These are phyloP conservation scores for Notechis scutatus DNA, from an alignment of 2,113 vertebrate species.

Conservation along the genomic window DNA sequence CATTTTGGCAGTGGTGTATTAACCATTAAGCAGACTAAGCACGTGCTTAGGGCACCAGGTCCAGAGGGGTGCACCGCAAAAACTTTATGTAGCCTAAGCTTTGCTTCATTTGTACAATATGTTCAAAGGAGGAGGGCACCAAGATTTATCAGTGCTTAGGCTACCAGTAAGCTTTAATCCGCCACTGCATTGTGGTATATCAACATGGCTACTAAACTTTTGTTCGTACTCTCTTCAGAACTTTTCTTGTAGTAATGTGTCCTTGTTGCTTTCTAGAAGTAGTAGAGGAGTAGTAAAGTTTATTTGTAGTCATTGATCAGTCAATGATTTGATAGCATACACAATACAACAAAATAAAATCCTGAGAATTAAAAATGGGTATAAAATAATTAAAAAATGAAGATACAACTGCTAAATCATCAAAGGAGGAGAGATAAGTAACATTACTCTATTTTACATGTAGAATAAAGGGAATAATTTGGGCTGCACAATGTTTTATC, in stretches of 20 bases:
- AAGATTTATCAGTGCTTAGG: too few species aligned
- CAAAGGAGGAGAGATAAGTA: not conserved
- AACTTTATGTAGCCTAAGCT: too few species aligned
- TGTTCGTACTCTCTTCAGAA: not conserved
- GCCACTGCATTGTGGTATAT: not conserved
- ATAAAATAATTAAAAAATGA: not conserved
- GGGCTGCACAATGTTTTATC: not conserved
- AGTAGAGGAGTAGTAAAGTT: not conserved
- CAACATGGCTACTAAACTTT: not conserved
- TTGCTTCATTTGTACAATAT: too few species aligned
- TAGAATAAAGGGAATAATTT: not conserved
- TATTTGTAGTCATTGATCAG: not conserved
- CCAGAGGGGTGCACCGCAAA: too few species aligned
- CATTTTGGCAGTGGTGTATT: not conserved
- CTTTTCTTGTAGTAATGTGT: not conserved
- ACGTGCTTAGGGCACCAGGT: too few species aligned
- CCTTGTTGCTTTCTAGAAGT: not conserved
- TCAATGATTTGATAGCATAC: not conserved
- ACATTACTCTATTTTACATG: not conserved
- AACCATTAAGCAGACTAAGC: too few species aligned
- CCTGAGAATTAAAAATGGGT: not conserved
- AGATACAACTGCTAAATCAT: not conserved
- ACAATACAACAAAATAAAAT: not conserved
- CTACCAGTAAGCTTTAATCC: too few species aligned
- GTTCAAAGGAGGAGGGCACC: too few species aligned